Conservation (phyloP, 2,888 invertebrate genomes). For the Sclerodermus sp. region DNA sequence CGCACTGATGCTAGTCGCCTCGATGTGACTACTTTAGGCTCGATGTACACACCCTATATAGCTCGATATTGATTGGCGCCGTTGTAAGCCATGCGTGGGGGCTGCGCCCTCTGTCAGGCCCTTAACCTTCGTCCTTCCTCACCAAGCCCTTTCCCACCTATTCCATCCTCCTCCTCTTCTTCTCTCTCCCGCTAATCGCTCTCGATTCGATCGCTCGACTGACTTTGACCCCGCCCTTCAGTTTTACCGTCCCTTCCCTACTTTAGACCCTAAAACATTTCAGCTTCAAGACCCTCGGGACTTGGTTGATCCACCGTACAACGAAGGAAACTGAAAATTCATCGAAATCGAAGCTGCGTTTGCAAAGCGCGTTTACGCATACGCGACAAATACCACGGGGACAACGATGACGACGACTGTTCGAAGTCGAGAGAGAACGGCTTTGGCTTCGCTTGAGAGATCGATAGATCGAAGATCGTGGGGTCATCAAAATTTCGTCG, state of each 20-base stretch:
- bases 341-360: no score
- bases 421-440: no score
- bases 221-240: conserved; percentile 7
- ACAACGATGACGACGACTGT: no score
- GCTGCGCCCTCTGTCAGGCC: conserved; percentile 17
- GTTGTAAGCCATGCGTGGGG: conserved; percentile 29
- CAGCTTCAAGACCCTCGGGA: no score
- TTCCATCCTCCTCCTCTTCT: not conserved
- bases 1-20: no score
- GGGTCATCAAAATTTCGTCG: conserved; percentile 16
- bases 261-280: no score
- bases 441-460: not conserved
- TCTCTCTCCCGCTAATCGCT: conserved; percentile 1
- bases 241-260: no score
- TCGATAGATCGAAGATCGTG: conserved; percentile 1
- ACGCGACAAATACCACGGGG: no score
- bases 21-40: no score
- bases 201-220: conserved; percentile 9
- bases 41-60: conserved; percentile 29
- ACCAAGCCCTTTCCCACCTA: not conserved
- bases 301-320: no score
- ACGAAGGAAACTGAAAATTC: no score
- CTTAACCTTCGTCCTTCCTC: conserved; percentile 1
- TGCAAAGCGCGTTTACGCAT: no score
- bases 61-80: conserved; percentile 36